Evolutionary conservation across 35 echinoderm and acorn worm genomes (phyloP).

Genomic region (Acanthaster planci): DNA sequence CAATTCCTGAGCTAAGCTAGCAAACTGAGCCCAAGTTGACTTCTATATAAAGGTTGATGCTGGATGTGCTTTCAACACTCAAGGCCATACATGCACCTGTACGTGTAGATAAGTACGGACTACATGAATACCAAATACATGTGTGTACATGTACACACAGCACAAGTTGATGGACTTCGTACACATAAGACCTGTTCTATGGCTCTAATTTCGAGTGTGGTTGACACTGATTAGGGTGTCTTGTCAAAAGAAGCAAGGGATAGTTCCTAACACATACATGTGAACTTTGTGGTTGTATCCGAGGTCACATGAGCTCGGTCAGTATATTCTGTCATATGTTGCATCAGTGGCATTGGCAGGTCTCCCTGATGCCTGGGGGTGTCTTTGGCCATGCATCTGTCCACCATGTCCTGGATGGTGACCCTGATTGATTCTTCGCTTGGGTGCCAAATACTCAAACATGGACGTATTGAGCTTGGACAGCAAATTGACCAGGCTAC

Average conservation of each 20-base stretch:
- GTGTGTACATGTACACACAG: too few species aligned
- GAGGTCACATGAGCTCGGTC: not conserved
- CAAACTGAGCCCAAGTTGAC: too few species aligned
- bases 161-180: too few species aligned
- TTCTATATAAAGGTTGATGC: too few species aligned
- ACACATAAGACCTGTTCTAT: too few species aligned
- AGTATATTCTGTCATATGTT: constrained; percentile 61
- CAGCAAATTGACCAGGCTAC: constrained; percentile 72
- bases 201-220: too few species aligned
- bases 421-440: constrained; percentile 53
- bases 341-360: constrained; percentile 37
- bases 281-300: not conserved
- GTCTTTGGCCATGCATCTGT: constrained; percentile 33
- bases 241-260: not conserved
- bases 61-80: too few species aligned
- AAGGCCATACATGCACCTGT: too few species aligned
- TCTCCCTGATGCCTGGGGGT: constrained; percentile 10
- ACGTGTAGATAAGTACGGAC: too few species aligned
- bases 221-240: too few species aligned
- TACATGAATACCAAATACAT: too few species aligned
- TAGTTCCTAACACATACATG: not conserved
- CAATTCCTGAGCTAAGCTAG: too few species aligned
- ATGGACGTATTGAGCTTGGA: constrained; percentile 87
- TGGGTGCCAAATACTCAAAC: constrained; percentile 91
- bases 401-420: constrained; percentile 7